Base-by-base conservation (phyloP, 2,797 vertebrate species). In the Mormyrus proboscirostris region DNA sequence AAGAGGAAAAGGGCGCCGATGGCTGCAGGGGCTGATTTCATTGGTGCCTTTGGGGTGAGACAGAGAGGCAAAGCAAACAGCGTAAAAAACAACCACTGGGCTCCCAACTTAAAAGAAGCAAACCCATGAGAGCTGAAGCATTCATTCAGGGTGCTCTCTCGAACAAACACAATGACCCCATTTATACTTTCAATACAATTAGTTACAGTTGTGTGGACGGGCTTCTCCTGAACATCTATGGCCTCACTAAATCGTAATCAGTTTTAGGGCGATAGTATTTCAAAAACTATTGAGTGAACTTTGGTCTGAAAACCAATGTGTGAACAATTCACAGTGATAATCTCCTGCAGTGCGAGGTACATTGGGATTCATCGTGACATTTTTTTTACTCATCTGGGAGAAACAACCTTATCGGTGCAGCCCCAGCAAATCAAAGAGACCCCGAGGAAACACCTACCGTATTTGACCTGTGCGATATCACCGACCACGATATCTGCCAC, bases 381-480 rank as follows among this genome's bases (percentile, higher is more conserved):
- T 82, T 44, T 44, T 41, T 47, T 82, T n/a, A 44, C 69, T 38
- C 33, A 16, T 12, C 33, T 41, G 33, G 69, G 33, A 16, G 69
- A 76, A 76, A n/a, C 38, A 9, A 9, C 41, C 38, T 44, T 47
- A n/a, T 22, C 6, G 7, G 16, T 73, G 69, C 0, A 38, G 33
- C 12, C 33, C 38, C 16, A 2, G 38, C 73, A 44, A 47, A 50
- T 51, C 47, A 25, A 41, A 4, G 44, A 38, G 25, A 44, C 9
- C 25, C 33, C 8, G 25, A 53, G 3, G 14, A 38, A 59, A 86
- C 4, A 92, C 97, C 89, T 93, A 98, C 98, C 98, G 0, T 99
- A 99, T 95, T 99, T 99, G 92, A 99, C 91, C 94, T 99, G 98
- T 44, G 98, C 98, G 1, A 99, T 98, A 93, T 99, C 98, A 47